phyloP scores from a whole-genome alignment of 2,113 vertebrate species.

The Progne subis region DNA sequence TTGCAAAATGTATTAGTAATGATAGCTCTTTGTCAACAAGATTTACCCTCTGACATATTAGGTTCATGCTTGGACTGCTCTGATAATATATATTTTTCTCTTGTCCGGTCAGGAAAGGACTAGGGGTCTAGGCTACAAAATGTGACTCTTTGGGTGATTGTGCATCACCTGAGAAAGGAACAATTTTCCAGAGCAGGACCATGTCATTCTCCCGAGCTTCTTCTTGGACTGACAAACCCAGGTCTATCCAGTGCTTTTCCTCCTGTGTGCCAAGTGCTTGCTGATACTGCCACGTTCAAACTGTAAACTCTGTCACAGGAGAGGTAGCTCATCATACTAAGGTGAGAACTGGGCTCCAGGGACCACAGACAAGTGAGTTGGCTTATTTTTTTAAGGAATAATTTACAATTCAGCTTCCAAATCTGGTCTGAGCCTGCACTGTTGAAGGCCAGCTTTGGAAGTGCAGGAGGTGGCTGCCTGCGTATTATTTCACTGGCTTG shows the following conservation, averaged over 20 bases:
- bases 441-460: not conserved
- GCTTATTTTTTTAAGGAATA: not conserved
- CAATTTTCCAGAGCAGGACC: not conserved
- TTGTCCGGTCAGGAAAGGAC: not conserved
- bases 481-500: not conserved
- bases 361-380: not conserved
- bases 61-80: not conserved
- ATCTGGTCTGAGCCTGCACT: not conserved
- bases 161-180: not conserved
- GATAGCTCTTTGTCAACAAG: not conserved
- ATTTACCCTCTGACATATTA: not conserved
- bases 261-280: not conserved
- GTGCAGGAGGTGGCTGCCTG: not conserved
- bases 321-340: not conserved
- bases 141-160: not conserved
- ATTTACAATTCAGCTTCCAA: not conserved
- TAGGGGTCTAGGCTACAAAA: not conserved
- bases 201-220: rapidly evolving
- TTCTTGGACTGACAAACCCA: not conserved
- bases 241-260: not conserved
- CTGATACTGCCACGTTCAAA: not conserved
- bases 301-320: not conserved
- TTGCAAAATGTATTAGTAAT: not conserved
- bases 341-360: not conserved
- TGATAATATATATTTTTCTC: not conserved